These are phyloP conservation scores for Lasioglossum leucozonium DNA, from an alignment of 2,888 invertebrate species.

Conservation along the genomic window DNA sequence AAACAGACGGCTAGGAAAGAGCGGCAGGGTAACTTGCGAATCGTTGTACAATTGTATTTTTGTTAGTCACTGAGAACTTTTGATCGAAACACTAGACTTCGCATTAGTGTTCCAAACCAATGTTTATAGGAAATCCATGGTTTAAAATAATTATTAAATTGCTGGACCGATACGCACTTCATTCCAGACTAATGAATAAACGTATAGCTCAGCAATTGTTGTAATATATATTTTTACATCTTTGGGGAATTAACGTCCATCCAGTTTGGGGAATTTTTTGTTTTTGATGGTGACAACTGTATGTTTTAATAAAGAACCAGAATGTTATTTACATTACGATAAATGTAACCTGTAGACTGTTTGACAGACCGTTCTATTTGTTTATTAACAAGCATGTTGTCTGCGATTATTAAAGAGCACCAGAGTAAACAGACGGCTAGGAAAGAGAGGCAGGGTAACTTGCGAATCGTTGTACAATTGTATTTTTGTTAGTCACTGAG, in stretches of 20 bases:
- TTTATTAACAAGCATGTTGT: constrained; percentile 88
- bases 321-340: constrained; percentile 24
- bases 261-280: not conserved
- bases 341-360: not conserved
- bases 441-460: constrained; percentile 92
- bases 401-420: constrained; percentile 94
- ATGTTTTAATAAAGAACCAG: not conserved
- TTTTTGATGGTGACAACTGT: not conserved
- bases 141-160: not conserved
- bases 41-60: not conserved
- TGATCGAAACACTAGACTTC: not conserved
- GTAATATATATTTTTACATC: not conserved
- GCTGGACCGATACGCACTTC: not conserved
- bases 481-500: not conserved
- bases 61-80: not conserved
- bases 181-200: not conserved
- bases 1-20: constrained; percentile 92
- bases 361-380: not conserved
- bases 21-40: constrained; percentile 88
- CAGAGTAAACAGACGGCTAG: constrained; percentile 91
- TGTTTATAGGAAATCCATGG: constrained; percentile 5
- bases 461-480: constrained; percentile 34
- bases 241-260: not conserved
- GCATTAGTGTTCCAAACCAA: not conserved
- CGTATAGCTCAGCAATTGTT: not conserved